Percentiles rank a stretch among this genome's conserved stretches.
phyloP scores from a whole-genome alignment of 2,797 vertebrate species.

The Sebastes wilsoni region DNA sequence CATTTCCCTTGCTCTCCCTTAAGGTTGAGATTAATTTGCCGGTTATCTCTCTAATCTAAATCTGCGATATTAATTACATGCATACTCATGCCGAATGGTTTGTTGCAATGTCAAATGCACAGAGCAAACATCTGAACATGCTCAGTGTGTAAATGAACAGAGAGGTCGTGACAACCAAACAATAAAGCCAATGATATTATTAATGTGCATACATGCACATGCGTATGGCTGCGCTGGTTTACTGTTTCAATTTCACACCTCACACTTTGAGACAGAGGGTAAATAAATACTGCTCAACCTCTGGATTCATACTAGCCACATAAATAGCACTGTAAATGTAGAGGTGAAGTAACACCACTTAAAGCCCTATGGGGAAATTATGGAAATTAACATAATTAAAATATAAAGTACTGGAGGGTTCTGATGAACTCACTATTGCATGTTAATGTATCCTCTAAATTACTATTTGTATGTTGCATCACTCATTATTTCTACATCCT shows the following conservation, averaged over 20 bases:
- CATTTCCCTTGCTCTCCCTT: slow-evolving; percentile 43
- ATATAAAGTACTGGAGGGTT: not conserved
- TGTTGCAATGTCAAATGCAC: slow-evolving; percentile 42
- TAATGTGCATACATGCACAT: not conserved
- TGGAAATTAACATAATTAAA: not conserved
- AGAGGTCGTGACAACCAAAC: slow-evolving; percentile 29
- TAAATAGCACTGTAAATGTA: not conserved
- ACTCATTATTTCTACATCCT: not conserved
- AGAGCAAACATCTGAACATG: slow-evolving; percentile 42
- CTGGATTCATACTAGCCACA: not conserved
- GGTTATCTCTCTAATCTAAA: slow-evolving; percentile 50
- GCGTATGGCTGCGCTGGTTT: not conserved
- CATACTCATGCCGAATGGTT: slow-evolving; percentile 13
- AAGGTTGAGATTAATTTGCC: slow-evolving; percentile 77
- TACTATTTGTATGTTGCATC: not conserved
- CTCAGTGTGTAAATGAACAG: slow-evolving; percentile 28
- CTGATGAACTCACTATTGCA: not conserved
- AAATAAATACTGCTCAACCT: not conserved
- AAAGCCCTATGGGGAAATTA: not conserved
- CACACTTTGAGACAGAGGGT: not conserved
- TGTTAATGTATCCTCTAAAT: not conserved
- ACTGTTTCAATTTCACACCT: not conserved
- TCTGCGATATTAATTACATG: slow-evolving; percentile 61
- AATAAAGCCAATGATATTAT: slow-evolving; percentile 9
- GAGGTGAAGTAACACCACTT: not conserved